Evolutionary conservation across 1,140 invertebrate genomes (phyloP).

Genomic region (Penaeus vannamei): DNA sequence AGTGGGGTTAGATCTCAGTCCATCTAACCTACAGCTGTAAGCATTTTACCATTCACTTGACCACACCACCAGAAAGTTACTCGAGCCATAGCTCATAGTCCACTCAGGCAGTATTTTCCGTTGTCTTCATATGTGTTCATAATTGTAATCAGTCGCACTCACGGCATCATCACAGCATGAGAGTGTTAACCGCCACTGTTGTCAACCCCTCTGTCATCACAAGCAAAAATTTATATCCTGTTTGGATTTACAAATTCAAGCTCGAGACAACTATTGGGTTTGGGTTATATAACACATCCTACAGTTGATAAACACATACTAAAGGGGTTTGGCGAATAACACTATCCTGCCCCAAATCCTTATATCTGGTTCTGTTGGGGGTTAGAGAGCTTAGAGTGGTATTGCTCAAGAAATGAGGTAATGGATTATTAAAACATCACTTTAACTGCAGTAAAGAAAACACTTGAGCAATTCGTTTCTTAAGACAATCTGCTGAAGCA

Average conservation of each 20-base stretch:
- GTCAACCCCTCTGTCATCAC: conserved; percentile 39
- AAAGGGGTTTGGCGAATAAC: conserved; percentile 51
- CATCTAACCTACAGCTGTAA: conserved; percentile 41
- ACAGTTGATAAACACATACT: conserved; percentile 26
- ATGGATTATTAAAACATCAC: conserved; percentile 50
- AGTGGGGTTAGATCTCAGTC: conserved; percentile 51
- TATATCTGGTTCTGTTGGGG: conserved; percentile 61
- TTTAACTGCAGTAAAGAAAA: conserved; percentile 27
- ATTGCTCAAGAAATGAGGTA: conserved; percentile 45
- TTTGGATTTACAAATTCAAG: conserved; percentile 34
- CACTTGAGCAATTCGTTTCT: conserved; percentile 40
- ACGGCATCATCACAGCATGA: conserved; percentile 65
- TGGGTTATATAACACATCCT: conserved; percentile 2
- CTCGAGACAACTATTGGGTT: conserved; percentile 24
- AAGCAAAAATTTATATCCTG: conserved; percentile 48
- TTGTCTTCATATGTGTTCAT: conserved; percentile 70
- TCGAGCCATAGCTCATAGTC: conserved; percentile 57
- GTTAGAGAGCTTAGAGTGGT: conserved; percentile 56
- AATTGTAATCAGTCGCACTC: conserved; percentile 62
- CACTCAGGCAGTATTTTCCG: conserved; percentile 64
- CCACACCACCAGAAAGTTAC: conserved; percentile 63
- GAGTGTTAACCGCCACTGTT: conserved; percentile 49
- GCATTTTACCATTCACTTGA: conserved; percentile 58
- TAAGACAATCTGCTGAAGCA: conserved; percentile 39
- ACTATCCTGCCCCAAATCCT: conserved; percentile 58